Base-by-base conservation (phyloP, 2,113 vertebrate species). In the Apteryx owenii region DNA sequence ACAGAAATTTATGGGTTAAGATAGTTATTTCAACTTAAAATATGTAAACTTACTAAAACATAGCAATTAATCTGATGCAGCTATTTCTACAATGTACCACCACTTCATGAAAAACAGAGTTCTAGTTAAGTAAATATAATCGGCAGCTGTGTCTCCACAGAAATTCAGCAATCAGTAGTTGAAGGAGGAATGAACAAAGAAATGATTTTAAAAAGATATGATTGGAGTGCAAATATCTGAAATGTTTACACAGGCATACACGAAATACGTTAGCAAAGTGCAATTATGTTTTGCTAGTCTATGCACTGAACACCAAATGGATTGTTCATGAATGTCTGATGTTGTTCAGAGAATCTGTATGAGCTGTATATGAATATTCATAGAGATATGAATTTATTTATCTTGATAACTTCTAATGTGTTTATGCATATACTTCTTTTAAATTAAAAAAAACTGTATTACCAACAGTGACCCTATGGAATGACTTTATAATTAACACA, bases 291-390 rank as follows among this genome's bases (percentile, higher is more conserved):
- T 87, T 84, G 20, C 70, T 76, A 89, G 25, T 76, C 61, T 77
- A 9, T 16, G 62, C 36, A 91, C 25, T 61, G 13, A 87, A 77
- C 56, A 80, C 7, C 46, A 80, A 92, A 82, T 7, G n/a, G 28
- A 80, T 70, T 69, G 56, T 64, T 93, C 44, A 31, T 73, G 53
- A 96, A 93, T 77, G 58, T 84, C 71, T 95, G 68, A 94, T 68
- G 40, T 9, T 80, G 48, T 88, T 60, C 51, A 75, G 15, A 46
- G 50, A 89, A 88, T 85, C 85, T 89, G 91, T 83, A 69, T 65
- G 29, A 93, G 51, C 44, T 26, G 4, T 28, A 28, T 31, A 83
- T 85, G 48, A 93, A 94, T 95, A 96, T 85, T 89, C 66, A 90
- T 17, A 77, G 28, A 50, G 6, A 58, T 3, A 73, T 15, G 9